Conservation (phyloP, 1,140 invertebrate species). For the Sminthurides bifidus region DNA sequence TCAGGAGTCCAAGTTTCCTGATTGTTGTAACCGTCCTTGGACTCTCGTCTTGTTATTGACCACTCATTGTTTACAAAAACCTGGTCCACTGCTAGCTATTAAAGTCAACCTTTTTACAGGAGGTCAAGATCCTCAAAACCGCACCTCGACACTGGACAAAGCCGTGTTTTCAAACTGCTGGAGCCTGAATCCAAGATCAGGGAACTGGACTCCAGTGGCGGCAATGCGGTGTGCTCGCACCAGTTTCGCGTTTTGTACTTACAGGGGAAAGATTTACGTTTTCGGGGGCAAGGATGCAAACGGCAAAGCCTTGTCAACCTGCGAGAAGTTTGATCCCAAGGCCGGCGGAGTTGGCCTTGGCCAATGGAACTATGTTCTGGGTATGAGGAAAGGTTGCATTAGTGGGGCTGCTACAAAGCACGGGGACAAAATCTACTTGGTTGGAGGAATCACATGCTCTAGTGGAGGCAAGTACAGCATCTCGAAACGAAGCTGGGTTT, state of each 20-base stretch:
- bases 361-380: background rate
- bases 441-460: background rate
- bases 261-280: background rate
- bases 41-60: too few species aligned
- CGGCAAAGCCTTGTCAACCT: background rate
- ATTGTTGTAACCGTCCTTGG: too few species aligned
- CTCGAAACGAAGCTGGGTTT: background rate
- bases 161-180: background rate
- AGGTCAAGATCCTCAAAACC: background rate
- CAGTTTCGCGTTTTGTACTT: background rate
- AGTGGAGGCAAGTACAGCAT: background rate
- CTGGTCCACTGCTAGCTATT: too few species aligned
- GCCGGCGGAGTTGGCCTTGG: background rate
- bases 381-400: background rate
- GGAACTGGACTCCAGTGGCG: background rate
- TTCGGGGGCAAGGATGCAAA: background rate
- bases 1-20: too few species aligned
- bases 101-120: too few species aligned
- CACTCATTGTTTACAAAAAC: too few species aligned
- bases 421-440: background rate
- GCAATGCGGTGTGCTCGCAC: background rate
- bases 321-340: background rate
- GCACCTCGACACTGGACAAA: background rate
- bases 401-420: slow-evolving; percentile 1
- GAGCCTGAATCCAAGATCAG: background rate